A percentile compares a stretch with the other conserved stretches of the same genome.
Conservation (phyloP, 2,113 vertebrate genomes). For the Crocuta crocuta region DNA sequence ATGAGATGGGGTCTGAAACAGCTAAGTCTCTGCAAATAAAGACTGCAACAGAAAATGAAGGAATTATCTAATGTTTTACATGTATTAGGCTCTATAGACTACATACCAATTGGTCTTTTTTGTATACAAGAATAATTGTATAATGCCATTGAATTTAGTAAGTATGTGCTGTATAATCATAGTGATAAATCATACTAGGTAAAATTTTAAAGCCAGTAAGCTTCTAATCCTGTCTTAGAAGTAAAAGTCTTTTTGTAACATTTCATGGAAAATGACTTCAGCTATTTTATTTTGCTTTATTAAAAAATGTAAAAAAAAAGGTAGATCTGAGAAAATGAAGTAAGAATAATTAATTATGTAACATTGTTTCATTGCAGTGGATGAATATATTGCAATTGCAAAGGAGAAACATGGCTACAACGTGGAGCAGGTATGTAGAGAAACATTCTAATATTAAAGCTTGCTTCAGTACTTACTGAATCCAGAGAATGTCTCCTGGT, state of each 20-base stretch:
- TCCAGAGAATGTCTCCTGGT: neutral
- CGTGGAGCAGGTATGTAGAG: slow-evolving; percentile 94
- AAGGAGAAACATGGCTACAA: slow-evolving; percentile 99
- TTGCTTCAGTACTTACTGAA: neutral
- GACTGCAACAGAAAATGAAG: neutral
- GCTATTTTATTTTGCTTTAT: slow-evolving; percentile 21
- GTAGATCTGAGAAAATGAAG: neutral
- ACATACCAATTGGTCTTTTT: neutral
- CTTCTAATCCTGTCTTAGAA: neutral
- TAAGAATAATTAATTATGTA: slow-evolving; percentile 72
- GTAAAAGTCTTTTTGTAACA: neutral
- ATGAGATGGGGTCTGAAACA: slow-evolving; percentile 23
- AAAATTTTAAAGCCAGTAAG: slow-evolving; percentile 22
- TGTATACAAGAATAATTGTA: neutral
- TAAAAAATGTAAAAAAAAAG: neutral
- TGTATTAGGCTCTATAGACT: slow-evolving; percentile 6
- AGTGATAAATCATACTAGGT: neutral
- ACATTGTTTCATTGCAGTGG: slow-evolving; percentile 91
- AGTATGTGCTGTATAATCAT: neutral
- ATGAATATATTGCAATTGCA: slow-evolving; percentile 98
- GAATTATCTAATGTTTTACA: slow-evolving; percentile 32
- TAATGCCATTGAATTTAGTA: slow-evolving; percentile 22
- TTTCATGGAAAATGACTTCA: neutral
- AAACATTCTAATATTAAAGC: slow-evolving; percentile 15
- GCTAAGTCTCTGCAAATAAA: neutral